A percentile compares a stretch with the other conserved stretches of the same genome.
These are phyloP conservation scores for Channa argus DNA, from an alignment of 2,113 vertebrate species.

Conservation along the genomic window DNA sequence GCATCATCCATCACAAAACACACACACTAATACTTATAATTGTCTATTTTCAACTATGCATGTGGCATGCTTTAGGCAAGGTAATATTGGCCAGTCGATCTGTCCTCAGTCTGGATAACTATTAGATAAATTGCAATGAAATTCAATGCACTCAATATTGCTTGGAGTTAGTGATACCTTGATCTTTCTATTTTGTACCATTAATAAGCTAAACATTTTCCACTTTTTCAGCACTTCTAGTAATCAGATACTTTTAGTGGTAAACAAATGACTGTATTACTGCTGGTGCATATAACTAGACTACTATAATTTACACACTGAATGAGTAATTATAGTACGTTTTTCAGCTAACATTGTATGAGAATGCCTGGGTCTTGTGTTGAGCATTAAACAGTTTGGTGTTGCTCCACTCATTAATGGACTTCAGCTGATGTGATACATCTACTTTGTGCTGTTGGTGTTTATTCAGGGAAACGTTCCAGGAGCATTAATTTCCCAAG, in stretches of 20 bases:
- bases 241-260: too few relatives aligned
- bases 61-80: neutral
- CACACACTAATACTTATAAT: constrained; percentile 16
- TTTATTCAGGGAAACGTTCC: too few relatives aligned
- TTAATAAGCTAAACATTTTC: neutral
- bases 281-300: too few relatives aligned
- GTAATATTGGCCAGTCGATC: neutral
- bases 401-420: neutral
- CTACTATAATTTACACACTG: neutral
- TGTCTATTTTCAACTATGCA: constrained; percentile 42
- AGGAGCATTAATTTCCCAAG: too few relatives aligned
- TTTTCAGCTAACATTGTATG: neutral
- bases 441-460: neutral
- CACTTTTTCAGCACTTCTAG: too few relatives aligned
- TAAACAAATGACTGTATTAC: neutral
- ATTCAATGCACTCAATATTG: neutral
- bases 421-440: neutral
- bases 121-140: neutral
- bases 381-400: neutral
- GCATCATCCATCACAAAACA: constrained; percentile 50
- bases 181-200: neutral
- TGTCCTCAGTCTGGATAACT: neutral
- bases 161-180: too few relatives aligned
- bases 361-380: neutral
- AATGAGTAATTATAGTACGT: neutral